Evolutionary conservation across 2,113 vertebrate species (phyloP).

Genomic region (Peromyscus maniculatus): DNA sequence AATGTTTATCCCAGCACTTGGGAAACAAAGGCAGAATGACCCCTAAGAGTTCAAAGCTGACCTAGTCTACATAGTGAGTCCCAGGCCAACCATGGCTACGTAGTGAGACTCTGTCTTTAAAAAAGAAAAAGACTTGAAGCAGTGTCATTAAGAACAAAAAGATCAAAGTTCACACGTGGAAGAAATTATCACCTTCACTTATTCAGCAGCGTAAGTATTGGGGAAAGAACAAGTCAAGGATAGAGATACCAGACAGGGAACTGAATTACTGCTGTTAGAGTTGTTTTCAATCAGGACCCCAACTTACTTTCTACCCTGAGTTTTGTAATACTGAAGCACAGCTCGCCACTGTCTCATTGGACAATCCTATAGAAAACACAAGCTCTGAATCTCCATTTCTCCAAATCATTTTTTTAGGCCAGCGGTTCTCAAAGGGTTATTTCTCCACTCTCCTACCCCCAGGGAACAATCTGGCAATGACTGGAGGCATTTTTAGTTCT

Average conservation of each 20-base stretch:
- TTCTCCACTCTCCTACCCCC: neutral
- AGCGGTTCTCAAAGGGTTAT: neutral
- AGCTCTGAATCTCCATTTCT: neutral
- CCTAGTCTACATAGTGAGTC: neutral
- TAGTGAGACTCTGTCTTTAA: neutral
- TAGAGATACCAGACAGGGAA: neutral
- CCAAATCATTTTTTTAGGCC: conserved; percentile 19
- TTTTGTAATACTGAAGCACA: neutral
- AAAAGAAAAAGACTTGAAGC: neutral
- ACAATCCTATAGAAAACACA: neutral
- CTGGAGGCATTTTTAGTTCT: neutral
- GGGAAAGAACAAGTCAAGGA: neutral
- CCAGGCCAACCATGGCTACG: neutral
- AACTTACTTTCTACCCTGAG: conserved; percentile 13
- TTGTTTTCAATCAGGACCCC: neutral
- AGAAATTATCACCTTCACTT: neutral
- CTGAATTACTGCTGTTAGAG: neutral
- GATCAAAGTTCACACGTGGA: neutral
- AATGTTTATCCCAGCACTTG: too few species aligned
- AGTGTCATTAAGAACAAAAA: neutral
- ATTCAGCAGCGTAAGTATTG: neutral
- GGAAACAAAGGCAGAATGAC: neutral
- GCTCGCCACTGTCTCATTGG: neutral
- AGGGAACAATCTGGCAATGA: neutral
- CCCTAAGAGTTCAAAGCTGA: neutral